Evolutionary conservation across 2,113 vertebrate genomes (phyloP), one percentile per base, ranked within the genome.

Genomic region (Oncorhynchus mykiss): DNA sequence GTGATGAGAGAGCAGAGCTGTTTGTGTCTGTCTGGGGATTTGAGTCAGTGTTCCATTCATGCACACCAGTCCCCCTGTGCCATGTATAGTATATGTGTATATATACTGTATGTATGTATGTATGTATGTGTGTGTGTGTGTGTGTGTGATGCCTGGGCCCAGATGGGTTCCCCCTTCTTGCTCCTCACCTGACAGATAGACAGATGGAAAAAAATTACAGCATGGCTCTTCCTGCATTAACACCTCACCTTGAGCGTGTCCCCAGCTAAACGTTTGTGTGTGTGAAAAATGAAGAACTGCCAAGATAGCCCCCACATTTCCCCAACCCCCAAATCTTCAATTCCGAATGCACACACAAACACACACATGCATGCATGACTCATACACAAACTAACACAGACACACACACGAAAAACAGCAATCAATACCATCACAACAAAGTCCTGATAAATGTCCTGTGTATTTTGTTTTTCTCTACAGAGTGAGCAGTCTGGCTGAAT

Each of bases 351-450:
- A 39, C 34, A 8, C 34, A 39, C 34, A 39, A 39, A 39, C 34
- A 39, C 34, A 34, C 31, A 39, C 34, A 39, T 8, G 34, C 34
- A 39, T 39, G 34, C 34, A 39, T 7, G 34, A 39, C 54, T n/a
- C 71, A 59, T 34, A 6, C 5, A 34, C 31, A 34, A 6, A 34
- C 31, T 7, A 62, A 62, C 51, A 34, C 70, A 59, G 51, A 72
- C 70, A 72, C 27, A 34, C 31, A 1, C 31, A 34, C 5, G 14
- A 67, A 34, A 34, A 34, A 34, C 31, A 34, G 22, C 27, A 76
- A 75, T 75, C 72, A 73, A 79, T 80, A 77, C 60, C 71, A 29
- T 18, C 51, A 69, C 7, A 49, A 48, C 14, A 57, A 74, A 70
- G 66, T 7, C 29, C 54, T 31, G 16, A 34, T 6, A 34, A 34